Evolutionary conservation across 2,113 vertebrate genomes (phyloP), one percentile per base, ranked within the genome.

Genomic region (Ovis canadensis): DNA sequence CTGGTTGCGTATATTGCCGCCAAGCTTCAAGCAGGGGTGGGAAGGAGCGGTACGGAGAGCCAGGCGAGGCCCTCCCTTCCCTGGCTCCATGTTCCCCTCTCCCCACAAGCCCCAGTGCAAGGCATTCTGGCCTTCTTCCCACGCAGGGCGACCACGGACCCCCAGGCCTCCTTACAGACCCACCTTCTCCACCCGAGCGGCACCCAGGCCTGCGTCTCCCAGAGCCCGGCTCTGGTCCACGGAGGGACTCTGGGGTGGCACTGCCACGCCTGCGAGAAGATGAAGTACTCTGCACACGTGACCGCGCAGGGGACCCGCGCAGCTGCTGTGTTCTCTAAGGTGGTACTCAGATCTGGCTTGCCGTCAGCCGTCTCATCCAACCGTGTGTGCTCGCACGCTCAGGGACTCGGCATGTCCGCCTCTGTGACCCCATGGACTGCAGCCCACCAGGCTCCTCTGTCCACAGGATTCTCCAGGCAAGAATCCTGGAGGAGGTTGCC

Each of bases 301-400:
- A 3, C 19, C 0, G 0, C 0, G 1, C 13, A 7, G 40, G 15
- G 6, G 27, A 4, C 3, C 0, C 0, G 0, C 3, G 1, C 15
- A 3, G 21, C 19, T 17, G 3, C 27, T 0, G 0, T 14, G 77
- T 8, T 23, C 83, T 25, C n/a, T 43, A 8, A 3, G 13, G 36
- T 16, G 21, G 27, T 1, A 5, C 9, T 19, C 12, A 43, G n/a
- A 19, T 13, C 64, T 0, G 7, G 33, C 19, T 19, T 21, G 52
- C 52, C 12, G 25, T 33, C 12, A 11, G 6, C 45, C 1, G 25
- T 14, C 77, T 31, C 21, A 15, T 4, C 23, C 36, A 77, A 17
- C 13, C 3, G 5, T 43, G 36, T 43, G 36, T 25, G 36, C 36
- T 27, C 36, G 3, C 23, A 1, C 7, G 71, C n/a, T 10, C 67